A percentile compares a stretch with the other conserved stretches of the same genome.
phyloP scores from a whole-genome alignment of 2,888 invertebrate genomes.

The Epirrhoe tristata region DNA sequence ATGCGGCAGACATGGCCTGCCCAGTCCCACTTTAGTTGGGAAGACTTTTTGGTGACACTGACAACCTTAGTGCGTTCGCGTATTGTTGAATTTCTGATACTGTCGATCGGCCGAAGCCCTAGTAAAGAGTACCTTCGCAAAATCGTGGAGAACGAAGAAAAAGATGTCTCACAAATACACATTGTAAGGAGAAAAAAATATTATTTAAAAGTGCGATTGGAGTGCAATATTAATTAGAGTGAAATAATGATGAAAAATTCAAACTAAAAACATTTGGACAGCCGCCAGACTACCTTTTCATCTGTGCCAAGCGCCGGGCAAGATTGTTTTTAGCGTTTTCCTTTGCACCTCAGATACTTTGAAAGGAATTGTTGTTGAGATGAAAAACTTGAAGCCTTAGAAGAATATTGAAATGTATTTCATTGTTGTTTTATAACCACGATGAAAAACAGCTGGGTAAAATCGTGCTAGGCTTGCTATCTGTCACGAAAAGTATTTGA shows the following conservation, averaged over 20 bases:
- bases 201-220: background rate
- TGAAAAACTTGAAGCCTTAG: background rate
- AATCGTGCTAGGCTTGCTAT: too few species aligned
- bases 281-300: slow-evolving; percentile 26
- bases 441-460: too few species aligned
- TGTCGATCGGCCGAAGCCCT: too few species aligned
- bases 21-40: too few species aligned
- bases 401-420: background rate
- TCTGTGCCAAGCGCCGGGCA: slow-evolving; percentile 20
- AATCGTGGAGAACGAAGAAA: too few species aligned
- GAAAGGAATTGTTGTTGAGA: background rate
- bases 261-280: slow-evolving; percentile 28
- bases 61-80: too few species aligned
- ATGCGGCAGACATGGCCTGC: too few species aligned
- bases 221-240: slow-evolving; percentile 27
- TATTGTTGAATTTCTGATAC: too few species aligned
- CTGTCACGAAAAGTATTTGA: too few species aligned
- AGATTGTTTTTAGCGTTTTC: slow-evolving; percentile 27
- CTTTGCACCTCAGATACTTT: slow-evolving; percentile 25
- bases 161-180: background rate
- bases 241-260: slow-evolving; percentile 34
- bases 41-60: too few species aligned
- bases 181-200: background rate
- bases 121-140: too few species aligned
- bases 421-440: too few species aligned